These are phyloP conservation scores for Daubentonia madagascariensis DNA, from an alignment of 2,113 vertebrate species.

Conservation along the genomic window DNA sequence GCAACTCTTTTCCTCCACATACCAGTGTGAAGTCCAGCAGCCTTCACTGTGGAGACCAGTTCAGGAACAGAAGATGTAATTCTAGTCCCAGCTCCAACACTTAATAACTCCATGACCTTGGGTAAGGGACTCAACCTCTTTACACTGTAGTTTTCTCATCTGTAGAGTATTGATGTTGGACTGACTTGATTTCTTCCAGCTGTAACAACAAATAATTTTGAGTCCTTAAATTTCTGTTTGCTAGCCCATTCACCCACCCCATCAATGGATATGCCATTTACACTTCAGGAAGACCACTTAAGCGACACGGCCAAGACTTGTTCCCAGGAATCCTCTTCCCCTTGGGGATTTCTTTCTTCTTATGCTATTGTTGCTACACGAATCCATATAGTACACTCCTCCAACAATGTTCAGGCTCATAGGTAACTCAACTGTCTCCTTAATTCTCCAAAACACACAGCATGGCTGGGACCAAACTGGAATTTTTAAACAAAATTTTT, in stretches of 20 bases:
- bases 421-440: not conserved
- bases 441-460: not conserved
- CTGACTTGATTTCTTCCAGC: constrained; percentile 52
- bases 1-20: not conserved
- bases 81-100: not conserved
- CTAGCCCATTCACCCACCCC: not conserved
- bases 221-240: constrained; percentile 35
- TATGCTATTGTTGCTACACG: not conserved
- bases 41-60: not conserved
- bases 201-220: constrained; percentile 49
- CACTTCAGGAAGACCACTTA: not conserved
- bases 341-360: not conserved
- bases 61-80: not conserved
- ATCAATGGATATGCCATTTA: not conserved
- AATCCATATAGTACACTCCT: not conserved
- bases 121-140: constrained; percentile 28
- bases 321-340: not conserved
- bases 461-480: not conserved
- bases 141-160: not conserved
- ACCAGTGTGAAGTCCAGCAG: not conserved
- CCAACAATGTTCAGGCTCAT: not conserved
- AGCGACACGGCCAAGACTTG: not conserved
- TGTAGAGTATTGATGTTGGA: constrained; percentile 13
- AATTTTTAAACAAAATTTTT: not conserved
- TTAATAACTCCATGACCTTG: constrained; percentile 45